A percentile compares a stretch with the other conserved stretches of the same genome.
Conservation (phyloP, 2,113 vertebrate genomes). For the Thoracochromis brauschi region DNA sequence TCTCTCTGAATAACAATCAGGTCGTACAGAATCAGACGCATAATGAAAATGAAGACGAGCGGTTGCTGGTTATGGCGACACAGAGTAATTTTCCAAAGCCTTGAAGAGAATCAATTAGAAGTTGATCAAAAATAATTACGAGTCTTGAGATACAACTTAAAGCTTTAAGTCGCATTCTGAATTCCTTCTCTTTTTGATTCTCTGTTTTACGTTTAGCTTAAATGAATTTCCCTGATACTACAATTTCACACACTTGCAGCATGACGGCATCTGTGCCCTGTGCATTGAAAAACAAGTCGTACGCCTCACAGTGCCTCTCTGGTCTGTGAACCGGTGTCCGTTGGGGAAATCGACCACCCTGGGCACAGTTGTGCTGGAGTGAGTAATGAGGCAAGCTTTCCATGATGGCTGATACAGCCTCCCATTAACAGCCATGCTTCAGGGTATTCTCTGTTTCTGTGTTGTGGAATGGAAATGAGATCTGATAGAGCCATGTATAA, state of each 20-base stretch:
- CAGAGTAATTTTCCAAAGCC: background rate
- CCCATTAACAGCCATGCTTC: constrained; percentile 68
- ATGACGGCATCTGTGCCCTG: constrained; percentile 34
- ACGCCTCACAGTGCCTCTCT: constrained; percentile 26
- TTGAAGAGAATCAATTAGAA: background rate
- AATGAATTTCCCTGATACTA: constrained; percentile 38
- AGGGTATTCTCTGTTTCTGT: constrained; percentile 63
- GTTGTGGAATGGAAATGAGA: constrained; percentile 64
- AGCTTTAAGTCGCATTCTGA: background rate
- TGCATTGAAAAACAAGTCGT: constrained; percentile 45
- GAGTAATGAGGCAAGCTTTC: constrained; percentile 70
- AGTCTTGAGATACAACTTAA: background rate
- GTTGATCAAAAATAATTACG: background rate
- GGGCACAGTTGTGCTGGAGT: constrained; percentile 63
- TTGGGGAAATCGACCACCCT: constrained; percentile 62
- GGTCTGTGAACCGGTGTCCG: constrained; percentile 55
- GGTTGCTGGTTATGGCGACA: background rate
- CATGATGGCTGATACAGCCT: constrained; percentile 61
- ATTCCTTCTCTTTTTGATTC: background rate
- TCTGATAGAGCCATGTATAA: constrained; percentile 69
- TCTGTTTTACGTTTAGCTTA: background rate
- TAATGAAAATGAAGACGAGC: constrained; percentile 52
- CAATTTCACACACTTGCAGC: constrained; percentile 38
- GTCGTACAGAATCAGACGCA: constrained; percentile 50
- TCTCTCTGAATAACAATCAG: constrained; percentile 85